These are phyloP conservation scores for Sinopyrophorus schimmeli DNA, from an alignment of 2,888 invertebrate genomes.

Conservation along the genomic window DNA sequence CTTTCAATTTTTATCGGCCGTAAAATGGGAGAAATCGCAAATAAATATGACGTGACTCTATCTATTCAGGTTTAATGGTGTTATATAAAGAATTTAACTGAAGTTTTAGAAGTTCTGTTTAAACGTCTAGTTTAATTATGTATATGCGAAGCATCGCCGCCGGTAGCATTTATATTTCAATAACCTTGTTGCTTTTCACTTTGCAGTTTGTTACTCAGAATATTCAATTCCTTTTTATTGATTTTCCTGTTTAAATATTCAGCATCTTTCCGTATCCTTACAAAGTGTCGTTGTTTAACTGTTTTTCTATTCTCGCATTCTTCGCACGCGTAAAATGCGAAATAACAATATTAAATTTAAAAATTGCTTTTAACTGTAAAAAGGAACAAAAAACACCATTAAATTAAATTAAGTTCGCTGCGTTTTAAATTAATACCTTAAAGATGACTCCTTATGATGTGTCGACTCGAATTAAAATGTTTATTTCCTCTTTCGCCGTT, in stretches of 20 bases:
- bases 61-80: constrained; percentile 26
- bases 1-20: constrained; percentile 16
- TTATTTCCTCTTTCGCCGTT: no score
- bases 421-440: no score
- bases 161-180: constrained; percentile 37
- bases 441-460: no score
- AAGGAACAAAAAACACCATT: no score
- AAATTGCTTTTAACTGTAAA: constrained; percentile 5
- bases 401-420: no score
- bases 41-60: constrained; percentile 25
- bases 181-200: constrained; percentile 35
- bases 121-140: constrained; percentile 36
- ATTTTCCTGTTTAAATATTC: constrained; percentile 31
- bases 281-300: constrained; percentile 23
- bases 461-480: no score
- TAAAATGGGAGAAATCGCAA: constrained; percentile 20
- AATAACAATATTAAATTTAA: constrained; percentile 10
- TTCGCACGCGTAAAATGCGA: constrained; percentile 5
- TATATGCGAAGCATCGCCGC: constrained; percentile 35
- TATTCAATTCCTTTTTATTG: constrained; percentile 31
- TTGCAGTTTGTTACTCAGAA: constrained; percentile 34
- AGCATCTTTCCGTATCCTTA: constrained; percentile 21
- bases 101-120: constrained; percentile 32
- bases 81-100: constrained; percentile 29
- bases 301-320: constrained; percentile 12